Evolutionary conservation across 2,113 vertebrate species (phyloP), one percentile per base, ranked within the genome.

Genomic region (Urocynchramus pylzowi): DNA sequence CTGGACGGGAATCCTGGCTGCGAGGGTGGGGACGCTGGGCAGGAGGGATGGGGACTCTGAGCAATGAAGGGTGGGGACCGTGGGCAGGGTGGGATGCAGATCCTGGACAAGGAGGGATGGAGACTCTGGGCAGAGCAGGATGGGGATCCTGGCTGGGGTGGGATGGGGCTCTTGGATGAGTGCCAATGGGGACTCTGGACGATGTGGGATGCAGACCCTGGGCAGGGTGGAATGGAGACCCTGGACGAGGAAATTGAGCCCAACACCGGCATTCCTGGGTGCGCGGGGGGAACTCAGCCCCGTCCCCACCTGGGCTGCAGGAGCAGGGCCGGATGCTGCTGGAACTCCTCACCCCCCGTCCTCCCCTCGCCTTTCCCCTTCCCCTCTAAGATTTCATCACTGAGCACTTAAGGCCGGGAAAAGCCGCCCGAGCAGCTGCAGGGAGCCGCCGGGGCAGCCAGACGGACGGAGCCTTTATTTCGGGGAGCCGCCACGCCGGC

Each of bases 221-320:
- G 24, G 9, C 15, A 10, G 15, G 30, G 9, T 28, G n/a, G 18
- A 11, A 39, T 2, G 39, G 21, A 8, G 7, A 27, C 10, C 1
- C 20, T 17, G 28, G 30, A 9, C 13, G 5, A 13, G 31, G 33
- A 45, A 21, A 47, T 10, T 16, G 59, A 85, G 21, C 73, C n/a
- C 52, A 22, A 1, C 0, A 0, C 35, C 1, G 0, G 16, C 73
- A 17, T 7, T 4, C 0, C 26, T 3, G 75, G 2, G 16, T 1
- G 0, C 11, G 2, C 0, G 1, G 53, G 16, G 5, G 44, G n/a
- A 45, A 27, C 8, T 6, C 68, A n/a, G 73, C 57, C 44, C 57
- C 44, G 3, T 45, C 64, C 57, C 76, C 16, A 11, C 15, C 60
- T 2, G 54, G 35, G 65, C 45, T 64, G 75, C 54, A 15, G 83